These are phyloP conservation scores for Channallabes apus DNA, from an alignment of 2,797 vertebrate species.

Conservation along the genomic window DNA sequence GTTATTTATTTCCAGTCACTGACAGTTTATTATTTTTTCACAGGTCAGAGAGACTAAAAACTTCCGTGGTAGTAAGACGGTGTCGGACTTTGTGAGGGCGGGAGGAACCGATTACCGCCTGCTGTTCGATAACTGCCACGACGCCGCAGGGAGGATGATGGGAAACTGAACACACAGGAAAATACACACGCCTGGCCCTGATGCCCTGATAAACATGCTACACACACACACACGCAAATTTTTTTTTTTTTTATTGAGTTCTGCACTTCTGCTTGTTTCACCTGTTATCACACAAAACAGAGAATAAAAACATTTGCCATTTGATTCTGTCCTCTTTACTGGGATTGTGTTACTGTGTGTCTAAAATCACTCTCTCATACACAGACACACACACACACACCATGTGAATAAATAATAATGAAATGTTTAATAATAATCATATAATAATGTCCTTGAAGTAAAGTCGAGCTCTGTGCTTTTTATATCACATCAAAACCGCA, in stretches of 20 bases:
- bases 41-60: constrained; percentile 59
- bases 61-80: constrained; percentile 56
- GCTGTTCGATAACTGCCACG: constrained; percentile 61
- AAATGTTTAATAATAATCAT: too few relatives aligned
- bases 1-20: too few relatives aligned
- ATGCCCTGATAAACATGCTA: background rate
- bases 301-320: background rate
- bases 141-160: constrained; percentile 61
- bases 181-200: background rate
- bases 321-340: background rate
- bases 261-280: background rate
- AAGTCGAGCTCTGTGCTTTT: too few relatives aligned
- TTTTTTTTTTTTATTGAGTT: background rate
- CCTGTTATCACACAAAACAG: background rate
- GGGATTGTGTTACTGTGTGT: background rate
- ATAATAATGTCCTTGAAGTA: too few relatives aligned
- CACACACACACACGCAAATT: background rate
- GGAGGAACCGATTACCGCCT: constrained; percentile 60
- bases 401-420: too few relatives aligned
- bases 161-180: background rate
- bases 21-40: background rate
- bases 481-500: too few relatives aligned
- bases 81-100: constrained; percentile 58
- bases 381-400: background rate
- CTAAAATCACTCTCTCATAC: background rate